Conservation (phyloP, 2,113 vertebrate genomes). For the Bubo bubo region DNA sequence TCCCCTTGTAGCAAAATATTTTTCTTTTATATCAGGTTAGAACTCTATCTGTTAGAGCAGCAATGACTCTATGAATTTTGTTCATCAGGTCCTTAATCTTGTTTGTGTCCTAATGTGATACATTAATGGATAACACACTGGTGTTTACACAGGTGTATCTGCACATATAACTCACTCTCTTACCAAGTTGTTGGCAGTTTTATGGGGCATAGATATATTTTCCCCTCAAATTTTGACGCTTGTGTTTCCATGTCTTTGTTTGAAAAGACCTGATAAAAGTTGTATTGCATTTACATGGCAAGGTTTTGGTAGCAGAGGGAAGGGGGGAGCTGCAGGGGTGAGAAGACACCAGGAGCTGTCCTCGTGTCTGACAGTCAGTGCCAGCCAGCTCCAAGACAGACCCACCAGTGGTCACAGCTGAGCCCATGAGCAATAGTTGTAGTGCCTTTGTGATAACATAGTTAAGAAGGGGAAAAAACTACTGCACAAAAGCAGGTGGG, state of each 20-base stretch:
- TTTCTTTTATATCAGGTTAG: background rate
- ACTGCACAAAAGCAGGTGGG: background rate
- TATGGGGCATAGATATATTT: background rate
- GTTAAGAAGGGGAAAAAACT: background rate
- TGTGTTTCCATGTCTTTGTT: background rate
- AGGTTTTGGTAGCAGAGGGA: background rate
- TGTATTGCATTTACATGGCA: background rate
- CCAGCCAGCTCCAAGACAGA: background rate
- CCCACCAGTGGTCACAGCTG: background rate
- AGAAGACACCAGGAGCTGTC: background rate
- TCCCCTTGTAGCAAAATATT: background rate
- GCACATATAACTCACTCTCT: background rate
- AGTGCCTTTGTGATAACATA: background rate
- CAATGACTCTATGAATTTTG: background rate
- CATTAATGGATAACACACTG: background rate
- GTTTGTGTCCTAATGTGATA: background rate
- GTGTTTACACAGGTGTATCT: background rate
- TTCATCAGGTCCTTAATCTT: background rate
- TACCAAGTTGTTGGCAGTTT: background rate
- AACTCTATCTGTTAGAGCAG: background rate
- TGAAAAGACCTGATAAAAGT: background rate
- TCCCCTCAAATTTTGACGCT: background rate
- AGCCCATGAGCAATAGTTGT: rapidly evolving
- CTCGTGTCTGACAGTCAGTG: rapidly evolving
- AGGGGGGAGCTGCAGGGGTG: background rate